Conservation (phyloP, 2,113 vertebrate species). For the Stomatorhinus ivindoensis region DNA sequence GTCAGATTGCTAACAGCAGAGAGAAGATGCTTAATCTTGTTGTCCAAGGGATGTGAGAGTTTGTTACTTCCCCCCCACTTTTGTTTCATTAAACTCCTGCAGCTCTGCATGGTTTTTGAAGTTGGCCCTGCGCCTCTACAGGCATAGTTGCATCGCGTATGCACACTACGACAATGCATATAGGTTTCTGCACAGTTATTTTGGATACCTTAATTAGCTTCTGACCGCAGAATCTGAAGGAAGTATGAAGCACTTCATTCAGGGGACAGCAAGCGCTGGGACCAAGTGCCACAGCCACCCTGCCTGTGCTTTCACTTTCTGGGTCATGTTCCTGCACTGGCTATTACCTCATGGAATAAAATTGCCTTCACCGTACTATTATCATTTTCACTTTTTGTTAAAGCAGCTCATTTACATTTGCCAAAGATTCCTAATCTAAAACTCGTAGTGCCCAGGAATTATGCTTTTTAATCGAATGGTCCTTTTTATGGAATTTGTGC, state of each 20-base stretch:
- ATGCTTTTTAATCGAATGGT: not conserved
- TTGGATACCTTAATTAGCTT: constrained; percentile 70
- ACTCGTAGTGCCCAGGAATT: not conserved
- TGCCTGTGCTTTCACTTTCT: constrained; percentile 61
- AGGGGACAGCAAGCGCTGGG: constrained; percentile 53
- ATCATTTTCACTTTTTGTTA: constrained; percentile 29
- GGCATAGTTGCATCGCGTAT: constrained; percentile 53
- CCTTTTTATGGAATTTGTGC: not conserved
- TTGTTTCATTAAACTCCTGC: constrained; percentile 38
- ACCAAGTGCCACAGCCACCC: constrained; percentile 55
- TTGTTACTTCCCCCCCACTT: not conserved
- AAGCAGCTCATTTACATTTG: not conserved
- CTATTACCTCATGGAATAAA: constrained; percentile 54
- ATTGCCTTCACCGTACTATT: constrained; percentile 20
- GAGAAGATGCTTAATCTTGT: constrained; percentile 30
- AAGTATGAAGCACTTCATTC: constrained; percentile 31
- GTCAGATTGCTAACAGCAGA: not conserved
- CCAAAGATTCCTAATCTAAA: not conserved
- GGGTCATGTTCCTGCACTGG: constrained; percentile 62
- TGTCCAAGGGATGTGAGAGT: constrained; percentile 26
- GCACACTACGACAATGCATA: constrained; percentile 56
- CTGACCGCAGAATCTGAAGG: constrained; percentile 47
- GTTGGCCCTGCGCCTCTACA: constrained; percentile 55
- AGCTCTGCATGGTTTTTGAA: constrained; percentile 51
- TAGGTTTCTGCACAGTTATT: constrained; percentile 65